phyloP scores from a whole-genome alignment of 2,797 vertebrate genomes.

The Sebastiscus albofasciatus region DNA sequence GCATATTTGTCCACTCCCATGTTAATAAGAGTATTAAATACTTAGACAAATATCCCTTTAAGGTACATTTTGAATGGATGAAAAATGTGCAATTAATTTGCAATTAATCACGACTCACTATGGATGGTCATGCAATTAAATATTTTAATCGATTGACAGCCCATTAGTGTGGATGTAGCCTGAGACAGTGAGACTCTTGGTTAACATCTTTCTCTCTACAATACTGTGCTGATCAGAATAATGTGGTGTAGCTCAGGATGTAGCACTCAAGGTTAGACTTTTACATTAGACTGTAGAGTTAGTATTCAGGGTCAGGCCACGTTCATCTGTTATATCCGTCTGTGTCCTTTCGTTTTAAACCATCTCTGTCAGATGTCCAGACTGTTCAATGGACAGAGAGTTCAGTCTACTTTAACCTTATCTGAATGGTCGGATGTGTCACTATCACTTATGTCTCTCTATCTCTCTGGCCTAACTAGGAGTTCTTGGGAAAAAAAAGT shows the following conservation, averaged over 20 bases:
- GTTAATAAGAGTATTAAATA: too few relatives aligned
- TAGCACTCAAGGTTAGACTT: not conserved
- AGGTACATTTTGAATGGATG: too few relatives aligned
- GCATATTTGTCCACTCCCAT: too few relatives aligned
- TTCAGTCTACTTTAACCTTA: conserved; percentile 9
- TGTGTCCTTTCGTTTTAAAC: not conserved
- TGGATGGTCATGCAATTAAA: too few relatives aligned
- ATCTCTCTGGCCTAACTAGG: not conserved
- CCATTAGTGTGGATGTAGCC: too few relatives aligned
- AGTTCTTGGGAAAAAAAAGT: not conserved
- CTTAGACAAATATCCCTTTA: too few relatives aligned
- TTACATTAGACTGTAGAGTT: not conserved
- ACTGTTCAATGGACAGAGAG: not conserved
- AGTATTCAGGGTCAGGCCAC: not conserved
- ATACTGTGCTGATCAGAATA: not conserved
- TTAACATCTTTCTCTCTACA: not conserved
- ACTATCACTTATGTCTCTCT: conserved; percentile 11
- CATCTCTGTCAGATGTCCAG: conserved; percentile 16
- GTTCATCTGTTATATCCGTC: not conserved
- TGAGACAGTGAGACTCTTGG: not conserved
- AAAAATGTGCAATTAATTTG: too few relatives aligned
- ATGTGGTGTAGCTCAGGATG: not conserved
- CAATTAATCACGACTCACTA: too few relatives aligned
- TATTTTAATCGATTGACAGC: too few relatives aligned
- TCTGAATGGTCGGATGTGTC: conserved; percentile 16